Percentiles rank a stretch among this genome's conserved stretches.
Conservation (phyloP, 2,113 vertebrate species). For the Hippopotamus amphibius region DNA sequence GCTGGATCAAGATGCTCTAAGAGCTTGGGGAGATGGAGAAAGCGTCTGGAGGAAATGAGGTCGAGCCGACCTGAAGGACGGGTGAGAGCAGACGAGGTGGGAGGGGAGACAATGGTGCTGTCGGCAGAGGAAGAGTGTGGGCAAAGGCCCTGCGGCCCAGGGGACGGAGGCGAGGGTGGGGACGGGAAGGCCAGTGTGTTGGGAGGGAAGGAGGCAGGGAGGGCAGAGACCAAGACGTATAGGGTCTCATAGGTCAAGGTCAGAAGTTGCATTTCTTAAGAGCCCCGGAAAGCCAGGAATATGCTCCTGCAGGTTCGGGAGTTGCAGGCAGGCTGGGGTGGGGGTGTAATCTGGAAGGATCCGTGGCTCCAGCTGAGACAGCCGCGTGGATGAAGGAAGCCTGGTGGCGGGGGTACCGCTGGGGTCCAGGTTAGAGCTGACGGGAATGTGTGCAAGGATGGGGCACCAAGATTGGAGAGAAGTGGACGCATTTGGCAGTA, state of each 20-base stretch:
- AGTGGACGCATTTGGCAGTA: not conserved
- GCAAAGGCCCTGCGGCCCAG: not conserved
- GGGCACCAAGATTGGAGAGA: not conserved
- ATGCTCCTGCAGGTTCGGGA: accelerated
- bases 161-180: not conserved
- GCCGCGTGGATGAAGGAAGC: accelerated
- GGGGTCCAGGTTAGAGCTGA: not conserved
- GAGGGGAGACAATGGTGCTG: not conserved
- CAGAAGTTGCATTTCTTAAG: not conserved
- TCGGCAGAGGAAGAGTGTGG: accelerated
- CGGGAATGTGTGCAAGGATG: not conserved
- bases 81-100: not conserved
- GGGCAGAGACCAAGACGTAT: accelerated
- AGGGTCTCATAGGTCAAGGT: not conserved
- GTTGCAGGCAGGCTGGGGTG: not conserved
- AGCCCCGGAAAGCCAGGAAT: not conserved
- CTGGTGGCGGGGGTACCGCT: accelerated
- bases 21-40: not conserved
- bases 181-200: not conserved
- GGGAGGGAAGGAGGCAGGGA: not conserved
- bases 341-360: not conserved
- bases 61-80: not conserved
- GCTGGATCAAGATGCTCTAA: not conserved
- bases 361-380: not conserved
- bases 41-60: not conserved